Base-by-base conservation (phyloP, 2,113 vertebrate genomes). In the Copsychus sechellarum region DNA sequence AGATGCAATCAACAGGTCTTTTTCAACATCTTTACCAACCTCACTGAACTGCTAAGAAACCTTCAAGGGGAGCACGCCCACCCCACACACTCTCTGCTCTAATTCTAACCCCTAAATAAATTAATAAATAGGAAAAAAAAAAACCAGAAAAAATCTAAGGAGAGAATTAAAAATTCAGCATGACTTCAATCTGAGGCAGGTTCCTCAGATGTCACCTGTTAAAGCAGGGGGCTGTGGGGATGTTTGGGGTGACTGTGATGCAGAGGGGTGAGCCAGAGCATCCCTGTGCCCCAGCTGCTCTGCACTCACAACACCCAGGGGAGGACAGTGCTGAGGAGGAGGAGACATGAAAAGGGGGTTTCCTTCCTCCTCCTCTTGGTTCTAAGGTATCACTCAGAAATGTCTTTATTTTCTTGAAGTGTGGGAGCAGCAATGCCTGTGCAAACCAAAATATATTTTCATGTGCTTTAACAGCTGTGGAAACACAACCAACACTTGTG, bases 1-100 rank as follows among this genome's bases (percentile, higher is more conserved):
- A 56, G 53, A 91, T 56, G 88, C 88, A 93, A 95, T 86, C 96
- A 92, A 95, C 93, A 95, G 83, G 95, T 89, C 84, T 60, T 85
- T 95, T 81, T 7, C 56, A 83, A 47, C 47, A 51, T 66, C 91
- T 93, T 96, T 70, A 73, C 72, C 72, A 88, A 92, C 33, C 58
- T 85, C 66, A 18, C 1, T 0, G 7, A 88, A 45, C 60, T 65
- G 78, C 81, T 64, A 11, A 95, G 76, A 56, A 87, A 85, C 53
- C 69, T 86, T n/a, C 24, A 56, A 70, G 19, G 28, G 23, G 69
- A 77, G 47, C 51, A 91, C 12, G 0, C 81, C 86, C 74, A 94
- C 76, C n/a, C 12, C 53, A 57, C 33, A 43, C 45, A 22, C 31
- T 11, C 34, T 24, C 54, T 84, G 47, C 84, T 81, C 42, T 14